These are phyloP conservation scores for Amphipyra tragopoginis DNA, from an alignment of 2,888 invertebrate species.

Conservation along the genomic window DNA sequence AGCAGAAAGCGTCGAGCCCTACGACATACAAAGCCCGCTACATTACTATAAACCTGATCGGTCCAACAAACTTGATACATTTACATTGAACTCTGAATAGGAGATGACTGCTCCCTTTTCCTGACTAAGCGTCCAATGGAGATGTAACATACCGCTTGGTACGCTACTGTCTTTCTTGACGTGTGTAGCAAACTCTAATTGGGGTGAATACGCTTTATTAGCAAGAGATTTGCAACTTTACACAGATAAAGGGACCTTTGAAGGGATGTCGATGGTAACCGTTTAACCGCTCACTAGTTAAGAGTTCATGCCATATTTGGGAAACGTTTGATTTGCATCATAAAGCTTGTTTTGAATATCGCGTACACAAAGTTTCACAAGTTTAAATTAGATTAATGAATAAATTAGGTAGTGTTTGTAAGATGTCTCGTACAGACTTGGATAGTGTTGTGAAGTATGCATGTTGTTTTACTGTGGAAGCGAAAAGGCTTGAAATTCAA, in stretches of 20 bases:
- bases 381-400: constrained; percentile 57
- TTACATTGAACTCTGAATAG: constrained; percentile 27
- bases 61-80: background rate
- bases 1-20: constrained; percentile 57
- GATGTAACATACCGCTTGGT: background rate
- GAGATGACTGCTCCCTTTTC: background rate
- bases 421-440: constrained; percentile 29
- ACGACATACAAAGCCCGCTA: constrained; percentile 36
- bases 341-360: constrained; percentile 57
- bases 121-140: constrained; percentile 32
- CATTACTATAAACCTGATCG: constrained; percentile 15
- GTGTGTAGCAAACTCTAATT: constrained; percentile 66
- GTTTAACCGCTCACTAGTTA: constrained; percentile 72
- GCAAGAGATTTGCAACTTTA: constrained; percentile 75
- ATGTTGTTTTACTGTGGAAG: background rate
- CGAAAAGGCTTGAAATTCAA: background rate
- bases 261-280: constrained; percentile 72
- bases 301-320: constrained; percentile 65
- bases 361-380: constrained; percentile 51
- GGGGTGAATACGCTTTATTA: constrained; percentile 76
- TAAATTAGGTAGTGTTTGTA: constrained; percentile 53
- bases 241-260: constrained; percentile 73
- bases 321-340: constrained; percentile 65
- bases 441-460: constrained; percentile 23
- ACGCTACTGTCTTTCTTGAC: constrained; percentile 13